These are phyloP conservation scores for Antechinus flavipes DNA, from an alignment of 2,113 vertebrate species.

Conservation along the genomic window DNA sequence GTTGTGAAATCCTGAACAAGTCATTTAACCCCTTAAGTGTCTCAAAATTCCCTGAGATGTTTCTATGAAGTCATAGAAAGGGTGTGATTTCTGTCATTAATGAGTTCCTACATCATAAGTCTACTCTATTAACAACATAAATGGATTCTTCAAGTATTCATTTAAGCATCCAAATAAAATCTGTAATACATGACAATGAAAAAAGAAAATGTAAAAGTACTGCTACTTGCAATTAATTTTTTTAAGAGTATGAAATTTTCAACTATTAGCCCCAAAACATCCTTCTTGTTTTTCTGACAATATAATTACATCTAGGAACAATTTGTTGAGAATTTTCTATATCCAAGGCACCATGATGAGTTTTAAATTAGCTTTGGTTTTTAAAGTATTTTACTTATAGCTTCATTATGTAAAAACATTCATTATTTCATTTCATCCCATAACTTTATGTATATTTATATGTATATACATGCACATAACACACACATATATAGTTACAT, in stretches of 20 bases:
- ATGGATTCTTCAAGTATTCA: not conserved
- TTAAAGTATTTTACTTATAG: slow-evolving; percentile 28
- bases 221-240: not conserved
- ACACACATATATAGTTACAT: too few species aligned
- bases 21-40: not conserved
- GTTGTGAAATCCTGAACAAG: not conserved
- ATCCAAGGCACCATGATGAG: not conserved
- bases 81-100: not conserved
- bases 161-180: slow-evolving; percentile 1
- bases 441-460: not conserved
- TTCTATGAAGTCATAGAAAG: not conserved
- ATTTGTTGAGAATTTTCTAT: not conserved
- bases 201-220: slow-evolving; percentile 15
- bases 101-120: not conserved
- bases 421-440: not conserved
- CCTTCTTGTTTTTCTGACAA: not conserved
- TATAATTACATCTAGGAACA: not conserved
- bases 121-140: not conserved
- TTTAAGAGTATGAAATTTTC: not conserved
- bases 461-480: too few species aligned
- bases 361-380: not conserved
- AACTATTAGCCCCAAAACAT: not conserved
- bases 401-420: slow-evolving; percentile 7
- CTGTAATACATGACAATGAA: slow-evolving; percentile 1
- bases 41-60: not conserved